These are phyloP conservation scores for Himalopsyche japonica DNA, from an alignment of 2,888 invertebrate genomes.

Conservation along the genomic window DNA sequence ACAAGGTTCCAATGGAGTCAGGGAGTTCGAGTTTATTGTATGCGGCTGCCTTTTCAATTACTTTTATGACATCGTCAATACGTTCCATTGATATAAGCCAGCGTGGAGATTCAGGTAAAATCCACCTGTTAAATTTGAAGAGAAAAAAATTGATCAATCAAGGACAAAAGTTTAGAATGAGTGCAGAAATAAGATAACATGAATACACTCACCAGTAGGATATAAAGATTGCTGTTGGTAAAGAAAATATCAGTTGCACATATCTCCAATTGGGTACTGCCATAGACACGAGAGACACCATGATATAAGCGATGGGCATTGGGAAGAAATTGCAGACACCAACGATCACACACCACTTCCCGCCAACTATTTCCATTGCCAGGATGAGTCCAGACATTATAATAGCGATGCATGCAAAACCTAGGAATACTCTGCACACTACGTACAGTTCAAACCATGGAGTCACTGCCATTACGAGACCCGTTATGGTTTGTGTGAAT, in stretches of 20 bases:
- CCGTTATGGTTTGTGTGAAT: constrained; percentile 56
- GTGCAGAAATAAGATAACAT: constrained; percentile 38
- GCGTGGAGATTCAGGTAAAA: constrained; percentile 78
- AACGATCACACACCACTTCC: constrained; percentile 66
- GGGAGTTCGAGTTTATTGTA: constrained; percentile 68
- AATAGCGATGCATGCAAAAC: constrained; percentile 66
- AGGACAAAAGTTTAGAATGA: too few species aligned
- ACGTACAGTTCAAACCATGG: not conserved
- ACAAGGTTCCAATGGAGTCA: constrained; percentile 60
- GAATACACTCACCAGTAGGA: not conserved
- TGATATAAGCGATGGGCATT: constrained; percentile 56
- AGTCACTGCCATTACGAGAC: not conserved
- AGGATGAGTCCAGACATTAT: constrained; percentile 65
- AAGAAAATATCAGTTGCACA: constrained; percentile 47
- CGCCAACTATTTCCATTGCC: constrained; percentile 67
- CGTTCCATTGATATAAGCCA: constrained; percentile 75
- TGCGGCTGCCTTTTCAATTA: constrained; percentile 67
- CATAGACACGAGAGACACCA: constrained; percentile 64
- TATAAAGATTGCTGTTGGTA: not conserved
- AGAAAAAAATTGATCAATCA: too few species aligned
- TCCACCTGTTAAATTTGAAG: constrained; percentile 58
- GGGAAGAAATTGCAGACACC: constrained; percentile 68
- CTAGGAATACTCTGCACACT: constrained; percentile 56
- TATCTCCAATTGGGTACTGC: constrained; percentile 63
- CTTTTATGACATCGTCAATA: constrained; percentile 66